Percentiles rank a stretch among this genome's conserved stretches.
Evolutionary conservation across 2,888 invertebrate genomes (phyloP).

Genomic region (Diplazon laetatorius): DNA sequence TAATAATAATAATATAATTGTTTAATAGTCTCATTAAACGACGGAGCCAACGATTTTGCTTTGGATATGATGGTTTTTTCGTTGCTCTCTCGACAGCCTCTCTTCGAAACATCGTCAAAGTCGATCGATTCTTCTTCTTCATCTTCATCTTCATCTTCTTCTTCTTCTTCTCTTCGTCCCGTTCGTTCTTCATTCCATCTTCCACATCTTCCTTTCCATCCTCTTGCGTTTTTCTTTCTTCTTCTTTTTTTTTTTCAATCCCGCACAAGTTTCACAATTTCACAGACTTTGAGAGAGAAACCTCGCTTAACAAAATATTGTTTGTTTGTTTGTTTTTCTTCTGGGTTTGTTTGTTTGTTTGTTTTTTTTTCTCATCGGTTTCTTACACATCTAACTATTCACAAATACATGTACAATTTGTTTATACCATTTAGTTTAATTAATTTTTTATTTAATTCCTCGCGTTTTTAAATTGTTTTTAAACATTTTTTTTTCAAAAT

Average conservation of each 20-base stretch:
- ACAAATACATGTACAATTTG: conserved; percentile 66
- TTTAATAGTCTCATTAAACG: no score
- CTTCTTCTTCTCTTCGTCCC: conserved; percentile 14
- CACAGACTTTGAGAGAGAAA: conserved; percentile 52
- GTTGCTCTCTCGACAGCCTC: background rate
- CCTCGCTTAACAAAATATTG: conserved; percentile 74
- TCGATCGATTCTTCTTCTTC: conserved; percentile 7
- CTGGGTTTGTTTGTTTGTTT: no score
- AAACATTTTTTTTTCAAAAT: conserved; percentile 7
- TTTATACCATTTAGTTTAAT: conserved; percentile 57
- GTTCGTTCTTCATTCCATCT: conserved; percentile 4
- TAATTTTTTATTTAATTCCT: conserved; percentile 58
- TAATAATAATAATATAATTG: no score
- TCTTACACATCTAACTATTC: conserved; percentile 57
- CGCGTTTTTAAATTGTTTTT: conserved; percentile 34
- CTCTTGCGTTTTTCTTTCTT: conserved; percentile 17
- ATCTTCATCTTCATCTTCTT: conserved; percentile 8
- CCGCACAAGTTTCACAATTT: background rate
- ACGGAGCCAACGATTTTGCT: background rate
- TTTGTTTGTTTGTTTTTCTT: no score
- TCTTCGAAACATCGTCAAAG: conserved; percentile 21
- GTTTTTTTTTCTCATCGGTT: conserved; percentile 50
- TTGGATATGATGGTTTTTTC: background rate
- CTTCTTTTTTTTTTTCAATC: no score
- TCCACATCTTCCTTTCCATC: no score